A percentile compares a stretch with the other conserved stretches of the same genome.
These are phyloP conservation scores for Leucophenga maculata DNA, from an alignment of 2,888 invertebrate species.

Conservation along the genomic window DNA sequence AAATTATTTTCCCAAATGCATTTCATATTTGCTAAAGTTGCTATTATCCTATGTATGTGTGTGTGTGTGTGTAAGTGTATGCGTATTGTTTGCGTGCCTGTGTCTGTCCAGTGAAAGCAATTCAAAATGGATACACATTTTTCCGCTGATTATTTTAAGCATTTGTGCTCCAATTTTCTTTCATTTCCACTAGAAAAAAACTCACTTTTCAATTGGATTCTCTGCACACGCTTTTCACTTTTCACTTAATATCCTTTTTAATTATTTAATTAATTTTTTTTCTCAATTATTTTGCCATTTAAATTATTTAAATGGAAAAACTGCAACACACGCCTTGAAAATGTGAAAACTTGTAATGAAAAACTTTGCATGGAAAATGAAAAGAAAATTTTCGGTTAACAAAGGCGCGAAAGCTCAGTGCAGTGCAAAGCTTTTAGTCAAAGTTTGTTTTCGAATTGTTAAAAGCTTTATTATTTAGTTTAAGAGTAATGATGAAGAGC, in stretches of 20 bases:
- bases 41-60: conserved; percentile 2
- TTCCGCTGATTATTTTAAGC: conserved; percentile 26
- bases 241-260: not conserved
- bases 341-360: no score
- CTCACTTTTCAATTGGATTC: conserved; percentile 5
- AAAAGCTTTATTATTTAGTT: no score
- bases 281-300: not conserved
- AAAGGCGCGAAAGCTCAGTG: no score
- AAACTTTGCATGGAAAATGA: no score
- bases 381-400: no score
- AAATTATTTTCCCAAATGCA: not conserved
- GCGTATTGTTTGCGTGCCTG: conserved; percentile 30
- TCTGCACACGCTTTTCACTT: not conserved
- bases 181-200: not conserved
- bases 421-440: no score
- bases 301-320: no score
- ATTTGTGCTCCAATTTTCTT: not conserved
- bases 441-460: no score
- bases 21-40: not conserved
- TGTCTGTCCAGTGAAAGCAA: not conserved
- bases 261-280: not conserved
- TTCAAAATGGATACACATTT: conserved; percentile 56
- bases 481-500: no score
- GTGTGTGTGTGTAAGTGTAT: not conserved
- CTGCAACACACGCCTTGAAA: no score